Evolutionary conservation across 2,113 vertebrate species (phyloP).

Genomic region (Podarcis muralis): DNA sequence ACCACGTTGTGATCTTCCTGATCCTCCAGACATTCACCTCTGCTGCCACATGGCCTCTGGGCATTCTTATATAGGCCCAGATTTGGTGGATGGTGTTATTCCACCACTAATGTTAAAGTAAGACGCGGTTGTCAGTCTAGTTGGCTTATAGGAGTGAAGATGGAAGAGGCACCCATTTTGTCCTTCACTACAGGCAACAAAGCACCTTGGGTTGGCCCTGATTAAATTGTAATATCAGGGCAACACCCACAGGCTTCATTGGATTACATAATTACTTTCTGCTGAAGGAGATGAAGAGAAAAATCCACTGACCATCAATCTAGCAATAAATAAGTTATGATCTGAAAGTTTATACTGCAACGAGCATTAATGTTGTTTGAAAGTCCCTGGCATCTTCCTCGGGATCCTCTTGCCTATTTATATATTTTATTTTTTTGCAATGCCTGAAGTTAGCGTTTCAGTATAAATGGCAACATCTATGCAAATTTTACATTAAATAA

Average conservation of each 20-base stretch:
- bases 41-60: too few relatives aligned
- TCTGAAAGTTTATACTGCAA: slow-evolving; percentile 41
- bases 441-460: slow-evolving; percentile 22
- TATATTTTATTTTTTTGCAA: background rate
- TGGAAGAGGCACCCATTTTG: too few relatives aligned
- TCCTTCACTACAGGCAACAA: too few relatives aligned
- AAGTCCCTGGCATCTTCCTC: slow-evolving; percentile 55
- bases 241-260: slow-evolving; percentile 51
- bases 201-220: slow-evolving; percentile 32
- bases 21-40: too few relatives aligned
- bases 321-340: slow-evolving; percentile 46
- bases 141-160: too few relatives aligned
- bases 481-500: slow-evolving; percentile 53
- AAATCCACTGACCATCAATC: slow-evolving; percentile 33
- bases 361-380: slow-evolving; percentile 46
- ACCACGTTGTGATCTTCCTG: too few relatives aligned
- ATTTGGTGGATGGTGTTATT: too few relatives aligned
- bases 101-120: too few relatives aligned
- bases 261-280: slow-evolving; percentile 45
- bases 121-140: too few relatives aligned
- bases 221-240: slow-evolving; percentile 30
- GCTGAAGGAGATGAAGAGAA: slow-evolving; percentile 10
- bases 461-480: slow-evolving; percentile 26
- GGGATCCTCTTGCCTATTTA: background rate
- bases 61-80: too few relatives aligned